A percentile compares a stretch with the other conserved stretches of the same genome.
These are phyloP conservation scores for Nannospalax galili DNA, from an alignment of 2,113 vertebrate species.

Conservation along the genomic window DNA sequence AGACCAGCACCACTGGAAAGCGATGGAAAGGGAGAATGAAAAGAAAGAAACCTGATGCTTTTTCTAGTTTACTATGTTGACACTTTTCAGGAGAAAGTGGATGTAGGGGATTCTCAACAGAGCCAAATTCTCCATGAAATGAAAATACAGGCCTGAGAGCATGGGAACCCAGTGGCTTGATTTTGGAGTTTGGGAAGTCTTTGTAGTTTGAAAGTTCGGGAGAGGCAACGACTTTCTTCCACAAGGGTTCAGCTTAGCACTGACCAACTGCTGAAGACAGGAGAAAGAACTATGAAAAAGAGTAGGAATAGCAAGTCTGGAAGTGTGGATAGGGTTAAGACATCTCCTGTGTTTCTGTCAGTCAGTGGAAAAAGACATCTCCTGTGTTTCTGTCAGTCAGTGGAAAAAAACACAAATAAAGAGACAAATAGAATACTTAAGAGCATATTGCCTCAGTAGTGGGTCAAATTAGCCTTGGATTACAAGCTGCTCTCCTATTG, in stretches of 20 bases:
- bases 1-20: neutral
- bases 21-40: neutral
- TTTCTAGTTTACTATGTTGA: neutral
- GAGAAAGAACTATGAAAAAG: neutral
- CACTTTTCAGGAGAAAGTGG: neutral
- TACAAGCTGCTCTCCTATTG: neutral
- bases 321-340: neutral
- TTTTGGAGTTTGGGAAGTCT: neutral
- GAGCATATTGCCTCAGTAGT: neutral
- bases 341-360: slow-evolving; percentile 1
- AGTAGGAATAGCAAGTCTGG: neutral
- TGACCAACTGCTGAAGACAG: neutral
- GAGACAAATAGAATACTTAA: neutral
- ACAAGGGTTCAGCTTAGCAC: neutral
- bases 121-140: neutral
- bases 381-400: neutral
- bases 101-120: neutral
- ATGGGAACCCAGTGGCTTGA: neutral
- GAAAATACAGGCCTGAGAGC: neutral
- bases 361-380: neutral
- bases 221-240: neutral
- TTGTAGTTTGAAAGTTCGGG: neutral
- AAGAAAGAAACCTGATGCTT: neutral
- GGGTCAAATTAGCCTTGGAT: neutral
- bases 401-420: slow-evolving; percentile 1